Base-by-base conservation (phyloP, 2,888 invertebrate species). In the Celastrina argiolus region DNA sequence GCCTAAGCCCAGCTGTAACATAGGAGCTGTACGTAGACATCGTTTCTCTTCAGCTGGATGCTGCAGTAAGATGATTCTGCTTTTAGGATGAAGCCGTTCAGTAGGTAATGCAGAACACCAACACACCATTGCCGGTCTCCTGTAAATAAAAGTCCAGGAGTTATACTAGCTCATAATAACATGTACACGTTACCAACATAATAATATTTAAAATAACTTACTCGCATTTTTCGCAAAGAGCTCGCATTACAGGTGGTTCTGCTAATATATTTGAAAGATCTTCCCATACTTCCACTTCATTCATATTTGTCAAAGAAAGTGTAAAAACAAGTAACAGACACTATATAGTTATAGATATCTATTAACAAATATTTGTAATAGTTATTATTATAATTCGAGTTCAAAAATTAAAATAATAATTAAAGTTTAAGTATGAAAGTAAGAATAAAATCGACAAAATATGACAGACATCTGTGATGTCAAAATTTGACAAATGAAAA, bases 21-120 rank as follows among this genome's bases (percentile, higher is more conserved):
- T 98, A 12, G 96, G 95, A 16, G 97, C 97, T 36, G 98, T 98
- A 65, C 97, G 93, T 58, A 98, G 91, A 75, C 96, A 96, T 74
- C 98, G 92, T 79, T 96, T 96, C 78, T 97, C 97, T 92, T 98
- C 98, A 69, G 97, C 97, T 14, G 98, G 98, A 89, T 98, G 98
- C 83, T 98, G 98, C 7, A 98, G 90, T 68, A 98, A 92, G 72
- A 97, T 94, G 61, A 98, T 92, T 75, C 92, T 93, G 68, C 96
- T 96, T 66, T 90, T 88, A 14, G 96, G 95, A 66, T 84, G 82
- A 34, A 98, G 78, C 58, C 93, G 94, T 66, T 93, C 92, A 65
- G 93, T 87, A 7, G 98, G 97, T 69, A 98, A 87, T 56, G 95
- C 96, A 42, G 93, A 92, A 84, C 98, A 98, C 97, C 97, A 98